Evolutionary conservation across 1,140 invertebrate genomes (phyloP), one percentile per base, ranked within the genome.

Genomic region (Lutraria rhynchaena): DNA sequence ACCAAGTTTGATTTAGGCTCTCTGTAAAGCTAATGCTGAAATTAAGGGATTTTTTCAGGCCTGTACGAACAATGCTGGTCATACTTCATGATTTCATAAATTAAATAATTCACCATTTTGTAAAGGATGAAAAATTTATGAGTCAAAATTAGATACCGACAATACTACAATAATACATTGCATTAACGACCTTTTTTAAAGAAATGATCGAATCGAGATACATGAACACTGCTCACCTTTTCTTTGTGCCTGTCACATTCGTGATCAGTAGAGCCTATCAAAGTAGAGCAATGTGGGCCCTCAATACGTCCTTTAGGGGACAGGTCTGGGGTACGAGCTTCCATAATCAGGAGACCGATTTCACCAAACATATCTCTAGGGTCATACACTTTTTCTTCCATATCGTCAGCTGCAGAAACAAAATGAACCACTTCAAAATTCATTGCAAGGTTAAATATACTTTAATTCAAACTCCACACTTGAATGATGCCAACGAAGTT

Each of bases 271-370:
- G 24, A 19, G 9, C 73, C 71, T 9, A 67, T 73, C 19, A 83
- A n/a, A 13, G 83, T 92, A 88, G 92, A 77, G 92, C 95, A 96
- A 88, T 96, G 95, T 7, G 95, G 95, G 24, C 95, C 95, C 90
- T 96, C 95, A 82, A 94, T 94, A 90, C 95, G 95, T n/a, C 95
- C 95, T 83, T 94, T 94, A 70, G 93, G 92, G 83, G 94, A 93
- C 24, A 83, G 51, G 65, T 91, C 90, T 35, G 95, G 95, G 33
- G 94, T 94, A 61, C 95, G 93, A 37, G 95, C 95, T 90, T 96
- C 95, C 77, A 94, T 93, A 29, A 96, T 94, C 87, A 96, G 92
- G 86, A 95, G 93, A 85, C 95, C 95, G 46, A 94, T 82, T 73
- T 92, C 91, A 13, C 90, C 87, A 88, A 95, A 94, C 86, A 95